A percentile compares a stretch with the other conserved stretches of the same genome.
These are phyloP conservation scores for Epinephelus lanceolatus DNA, from an alignment of 2,113 vertebrate genomes.

Conservation along the genomic window DNA sequence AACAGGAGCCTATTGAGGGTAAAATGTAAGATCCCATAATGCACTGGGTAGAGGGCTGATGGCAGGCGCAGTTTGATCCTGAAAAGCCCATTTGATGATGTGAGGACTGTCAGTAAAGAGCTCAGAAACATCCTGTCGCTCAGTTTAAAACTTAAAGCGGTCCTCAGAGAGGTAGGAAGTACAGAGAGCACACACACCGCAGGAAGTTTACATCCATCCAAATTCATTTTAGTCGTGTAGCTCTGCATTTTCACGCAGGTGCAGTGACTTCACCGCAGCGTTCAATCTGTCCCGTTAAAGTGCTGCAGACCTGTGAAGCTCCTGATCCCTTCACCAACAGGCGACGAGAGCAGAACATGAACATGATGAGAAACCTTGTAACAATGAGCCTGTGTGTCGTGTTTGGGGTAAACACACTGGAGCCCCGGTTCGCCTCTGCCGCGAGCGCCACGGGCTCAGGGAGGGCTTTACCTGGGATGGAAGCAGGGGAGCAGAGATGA, in stretches of 20 bases:
- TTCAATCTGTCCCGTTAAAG: conserved; percentile 13
- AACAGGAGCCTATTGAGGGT: too few species aligned
- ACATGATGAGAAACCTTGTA: not conserved
- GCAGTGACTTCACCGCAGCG: not conserved
- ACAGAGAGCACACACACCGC: not conserved
- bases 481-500: conserved; percentile 34
- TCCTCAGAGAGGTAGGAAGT: not conserved
- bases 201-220: not conserved
- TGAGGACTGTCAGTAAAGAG: not conserved
- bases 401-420: conserved; percentile 22
- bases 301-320: conserved; percentile 15
- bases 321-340: conserved; percentile 34
- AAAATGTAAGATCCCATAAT: too few species aligned
- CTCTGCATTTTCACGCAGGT: conserved; percentile 13
- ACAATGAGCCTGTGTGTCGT: conserved; percentile 33
- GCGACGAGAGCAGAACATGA: not conserved
- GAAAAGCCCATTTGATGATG: not conserved
- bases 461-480: conserved; percentile 40
- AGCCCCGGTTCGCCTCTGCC: conserved; percentile 14
- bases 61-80: too few species aligned
- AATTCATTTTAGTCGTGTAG: not conserved
- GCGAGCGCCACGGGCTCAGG: conserved; percentile 9
- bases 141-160: not conserved
- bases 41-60: too few species aligned
- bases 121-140: not conserved